A percentile compares a stretch with the other conserved stretches of the same genome.
Conservation (phyloP, 1,140 invertebrate genomes). For the Drosophila busckii region DNA sequence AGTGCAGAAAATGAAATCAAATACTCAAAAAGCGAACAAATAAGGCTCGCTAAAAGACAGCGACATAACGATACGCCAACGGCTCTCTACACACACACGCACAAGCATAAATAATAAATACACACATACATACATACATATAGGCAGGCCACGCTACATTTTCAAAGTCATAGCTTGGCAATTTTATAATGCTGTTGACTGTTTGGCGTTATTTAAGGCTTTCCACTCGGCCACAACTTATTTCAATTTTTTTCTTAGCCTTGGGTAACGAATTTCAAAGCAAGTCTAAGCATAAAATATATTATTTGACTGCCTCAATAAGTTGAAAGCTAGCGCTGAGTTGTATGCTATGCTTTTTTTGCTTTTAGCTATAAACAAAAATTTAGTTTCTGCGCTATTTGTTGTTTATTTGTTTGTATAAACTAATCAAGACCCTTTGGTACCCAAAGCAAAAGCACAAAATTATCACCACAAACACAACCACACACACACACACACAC, state of each 20-base stretch:
- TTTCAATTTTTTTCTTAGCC: too few species aligned
- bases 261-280: too few species aligned
- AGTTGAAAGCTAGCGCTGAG: too few species aligned
- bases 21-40: slow-evolving; percentile 69
- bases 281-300: too few species aligned
- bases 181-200: slow-evolving; percentile 16
- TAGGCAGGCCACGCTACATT: slow-evolving; percentile 5
- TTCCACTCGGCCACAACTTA: too few species aligned
- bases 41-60: slow-evolving; percentile 29
- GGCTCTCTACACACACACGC: slow-evolving; percentile 3
- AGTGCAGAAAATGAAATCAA: slow-evolving; percentile 62
- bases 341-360: too few species aligned
- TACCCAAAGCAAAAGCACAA: slow-evolving; percentile 48
- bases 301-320: too few species aligned
- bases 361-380: too few species aligned
- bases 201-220: neutral
- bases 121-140: neutral
- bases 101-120: too few species aligned
- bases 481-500: slow-evolving; percentile 34
- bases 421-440: slow-evolving; percentile 74
- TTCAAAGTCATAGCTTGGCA: slow-evolving; percentile 22
- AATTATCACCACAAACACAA: slow-evolving; percentile 39
- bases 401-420: slow-evolving; percentile 45
- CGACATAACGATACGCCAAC: slow-evolving; percentile 13
- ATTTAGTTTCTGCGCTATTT: neutral